phyloP scores from a whole-genome alignment of 2,888 invertebrate species.

The Phorcus lineatus region DNA sequence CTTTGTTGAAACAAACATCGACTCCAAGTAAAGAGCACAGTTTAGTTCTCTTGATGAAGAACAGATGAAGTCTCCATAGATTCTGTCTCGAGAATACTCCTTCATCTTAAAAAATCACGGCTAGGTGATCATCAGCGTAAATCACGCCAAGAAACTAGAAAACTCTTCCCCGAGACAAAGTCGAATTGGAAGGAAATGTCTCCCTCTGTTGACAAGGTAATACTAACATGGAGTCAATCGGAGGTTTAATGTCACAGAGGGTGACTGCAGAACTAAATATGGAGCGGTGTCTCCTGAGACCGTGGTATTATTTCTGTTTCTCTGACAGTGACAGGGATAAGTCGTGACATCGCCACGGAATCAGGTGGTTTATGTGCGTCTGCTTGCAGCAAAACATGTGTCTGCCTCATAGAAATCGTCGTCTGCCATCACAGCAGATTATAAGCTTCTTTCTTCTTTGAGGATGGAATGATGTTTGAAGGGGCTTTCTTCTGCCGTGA shows the following conservation, averaged over 20 bases:
- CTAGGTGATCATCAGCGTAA: neutral
- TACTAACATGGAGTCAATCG: neutral
- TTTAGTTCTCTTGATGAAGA: too few relatives aligned
- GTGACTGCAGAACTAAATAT: neutral
- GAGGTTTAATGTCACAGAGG: neutral
- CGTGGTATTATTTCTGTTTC: neutral
- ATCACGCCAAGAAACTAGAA: neutral
- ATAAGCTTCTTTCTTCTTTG: neutral
- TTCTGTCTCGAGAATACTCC: too few relatives aligned
- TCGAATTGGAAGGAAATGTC: neutral
- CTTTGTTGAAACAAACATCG: too few relatives aligned
- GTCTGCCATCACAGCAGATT: neutral
- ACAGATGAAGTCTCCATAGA: too few relatives aligned
- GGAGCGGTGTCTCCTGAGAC: neutral
- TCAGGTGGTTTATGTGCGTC: conserved; percentile 7
- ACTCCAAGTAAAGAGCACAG: too few relatives aligned
- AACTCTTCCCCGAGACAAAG: neutral
- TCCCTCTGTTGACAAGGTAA: conserved; percentile 2
- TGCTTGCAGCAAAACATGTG: neutral
- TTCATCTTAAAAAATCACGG: too few relatives aligned
- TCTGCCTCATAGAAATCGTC: neutral
- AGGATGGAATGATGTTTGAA: neutral
- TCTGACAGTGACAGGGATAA: conserved; percentile 3
- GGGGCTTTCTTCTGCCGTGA: too few relatives aligned
- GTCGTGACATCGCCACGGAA: neutral